Evolutionary conservation across 2,113 vertebrate genomes (phyloP).

Genomic region (Willisornis vidua): DNA sequence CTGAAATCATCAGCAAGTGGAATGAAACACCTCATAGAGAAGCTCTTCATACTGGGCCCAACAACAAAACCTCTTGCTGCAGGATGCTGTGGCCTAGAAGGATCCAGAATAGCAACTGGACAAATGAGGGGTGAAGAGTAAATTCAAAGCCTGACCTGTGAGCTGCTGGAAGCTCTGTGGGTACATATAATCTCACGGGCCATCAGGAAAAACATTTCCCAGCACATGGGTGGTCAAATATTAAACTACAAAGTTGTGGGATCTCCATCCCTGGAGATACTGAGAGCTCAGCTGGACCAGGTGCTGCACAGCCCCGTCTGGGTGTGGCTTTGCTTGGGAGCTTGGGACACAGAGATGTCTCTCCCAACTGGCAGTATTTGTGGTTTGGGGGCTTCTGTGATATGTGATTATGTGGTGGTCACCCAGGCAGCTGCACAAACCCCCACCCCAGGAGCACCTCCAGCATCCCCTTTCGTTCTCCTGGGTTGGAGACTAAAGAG

Average conservation of each 20-base stretch:
- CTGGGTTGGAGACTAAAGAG: background rate
- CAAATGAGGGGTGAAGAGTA: background rate
- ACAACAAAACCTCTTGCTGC: background rate
- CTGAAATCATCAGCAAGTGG: background rate
- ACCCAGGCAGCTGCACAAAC: accelerated
- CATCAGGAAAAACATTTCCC: background rate
- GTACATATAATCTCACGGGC: background rate
- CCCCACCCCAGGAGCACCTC: background rate
- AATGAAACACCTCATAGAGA: background rate
- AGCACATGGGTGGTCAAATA: background rate
- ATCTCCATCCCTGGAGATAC: background rate
- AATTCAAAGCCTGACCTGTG: background rate
- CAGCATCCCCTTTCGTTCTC: background rate
- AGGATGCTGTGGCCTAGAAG: background rate
- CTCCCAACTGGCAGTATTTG: background rate
- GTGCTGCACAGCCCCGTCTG: accelerated
- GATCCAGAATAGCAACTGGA: background rate
- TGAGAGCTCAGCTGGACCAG: background rate
- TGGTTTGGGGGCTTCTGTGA: background rate
- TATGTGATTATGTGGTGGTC: accelerated
- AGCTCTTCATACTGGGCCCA: background rate
- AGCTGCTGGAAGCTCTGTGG: background rate
- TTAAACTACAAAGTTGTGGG: background rate
- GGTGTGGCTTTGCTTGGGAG: background rate
- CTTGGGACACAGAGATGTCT: background rate